Base-by-base conservation (phyloP, 1,140 invertebrate genomes). In the Tyrophagus putrescentiae region DNA sequence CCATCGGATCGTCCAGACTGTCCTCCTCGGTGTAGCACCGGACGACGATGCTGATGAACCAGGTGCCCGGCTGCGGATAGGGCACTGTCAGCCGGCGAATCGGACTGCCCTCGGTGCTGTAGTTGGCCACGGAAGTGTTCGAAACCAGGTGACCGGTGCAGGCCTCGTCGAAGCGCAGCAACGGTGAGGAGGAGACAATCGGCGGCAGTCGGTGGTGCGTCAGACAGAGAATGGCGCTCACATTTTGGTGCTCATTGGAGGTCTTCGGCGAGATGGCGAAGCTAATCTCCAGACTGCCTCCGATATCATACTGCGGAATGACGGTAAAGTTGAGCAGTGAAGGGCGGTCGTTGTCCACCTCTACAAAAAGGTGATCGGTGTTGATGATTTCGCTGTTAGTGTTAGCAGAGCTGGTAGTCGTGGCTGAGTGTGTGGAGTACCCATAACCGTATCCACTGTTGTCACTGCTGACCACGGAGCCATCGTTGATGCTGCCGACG, bases 61-160 rank as follows among this genome's bases (percentile, higher is more conserved):
- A 89, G 16, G 71, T 69, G 0, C 84, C 85, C 16, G 80, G 78
- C 67, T 87, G 84, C 0, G 85, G 85, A 69, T 79, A 88, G 1
- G 85, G 85, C 13, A 87, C 79, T 62, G 83, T 76, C 7, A 83
- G 67, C 48, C 63, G 53, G 44, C 28, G 25, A 4, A 59, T 45
- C 1, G 2, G 1, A 5, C 1, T 44, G 23, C 33, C 56, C 11
- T 44, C 36, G 13, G 31, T 42, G n/a, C 16, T 31, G n/a, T 29
- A 53, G 18, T 50, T 23, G 9, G 23, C 18, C 3, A 18, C 7
- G 3, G 31, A 34, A 1, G 59, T 60, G 31, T 61, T 61, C 21
- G 29, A 64, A 31, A 29, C 25, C 2, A 61, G 27, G n/a, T 33
- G n/a, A 13, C 32, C 25, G 16, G 33, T 52, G 31, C 58, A 61